Evolutionary conservation across 2,797 vertebrate genomes (phyloP).

Genomic region (Arrhamphus sclerolepis): DNA sequence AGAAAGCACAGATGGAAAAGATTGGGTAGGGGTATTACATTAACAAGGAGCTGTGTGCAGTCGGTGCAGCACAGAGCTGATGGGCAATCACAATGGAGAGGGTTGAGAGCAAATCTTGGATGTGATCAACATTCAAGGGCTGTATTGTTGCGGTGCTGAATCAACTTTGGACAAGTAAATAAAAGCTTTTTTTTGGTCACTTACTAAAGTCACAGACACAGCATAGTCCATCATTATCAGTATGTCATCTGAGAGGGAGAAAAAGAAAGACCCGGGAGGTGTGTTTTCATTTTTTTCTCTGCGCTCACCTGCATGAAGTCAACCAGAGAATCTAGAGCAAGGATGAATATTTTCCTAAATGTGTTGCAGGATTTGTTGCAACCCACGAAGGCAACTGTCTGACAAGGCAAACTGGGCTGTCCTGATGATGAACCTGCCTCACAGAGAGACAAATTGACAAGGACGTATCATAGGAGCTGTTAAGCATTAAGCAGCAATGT

Average conservation of each 20-base stretch:
- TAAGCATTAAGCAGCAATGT: not conserved
- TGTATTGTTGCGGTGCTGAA: not conserved
- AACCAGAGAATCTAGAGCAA: conserved; percentile 6
- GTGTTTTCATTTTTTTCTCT: conserved; percentile 12
- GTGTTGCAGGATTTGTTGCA: conserved; percentile 5
- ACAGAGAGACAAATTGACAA: conserved; percentile 11
- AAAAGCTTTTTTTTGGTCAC: not conserved
- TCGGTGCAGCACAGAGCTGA: not conserved
- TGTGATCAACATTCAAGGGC: no score
- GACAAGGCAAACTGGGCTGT: conserved; percentile 24
- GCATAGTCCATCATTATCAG: not conserved
- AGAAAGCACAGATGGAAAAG: not conserved
- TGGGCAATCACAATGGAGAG: conserved; percentile 1
- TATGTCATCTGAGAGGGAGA: not conserved
- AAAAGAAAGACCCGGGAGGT: conserved; percentile 1
- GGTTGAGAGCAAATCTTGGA: no score
- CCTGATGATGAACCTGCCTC: conserved; percentile 28
- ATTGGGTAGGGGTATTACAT: no score
- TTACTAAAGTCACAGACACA: not conserved
- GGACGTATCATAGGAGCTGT: not conserved
- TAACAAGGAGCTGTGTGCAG: not conserved
- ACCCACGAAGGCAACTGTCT: conserved; percentile 13
- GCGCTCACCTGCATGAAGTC: conserved; percentile 19
- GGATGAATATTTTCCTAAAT: conserved; percentile 33
- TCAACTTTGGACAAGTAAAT: not conserved